Evolutionary conservation across 2,113 vertebrate genomes (phyloP).

Genomic region (Echinops telfairi): DNA sequence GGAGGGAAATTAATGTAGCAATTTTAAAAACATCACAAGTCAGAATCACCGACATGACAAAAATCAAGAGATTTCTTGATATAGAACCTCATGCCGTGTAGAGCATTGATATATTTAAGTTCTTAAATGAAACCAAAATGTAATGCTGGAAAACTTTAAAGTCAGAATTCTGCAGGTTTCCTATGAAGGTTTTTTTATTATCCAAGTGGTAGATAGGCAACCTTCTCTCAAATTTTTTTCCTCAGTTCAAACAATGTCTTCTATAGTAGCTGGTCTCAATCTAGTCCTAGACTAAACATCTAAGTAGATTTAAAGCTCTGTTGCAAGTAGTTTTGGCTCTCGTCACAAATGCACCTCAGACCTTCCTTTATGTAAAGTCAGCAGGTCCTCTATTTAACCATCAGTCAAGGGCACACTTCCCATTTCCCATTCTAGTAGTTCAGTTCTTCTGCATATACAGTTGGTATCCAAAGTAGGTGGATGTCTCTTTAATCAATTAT

Average conservation of each 20-base stretch:
- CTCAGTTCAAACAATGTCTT: slow-evolving; percentile 37
- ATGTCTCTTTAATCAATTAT: background rate
- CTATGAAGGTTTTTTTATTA: slow-evolving; percentile 40
- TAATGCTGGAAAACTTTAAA: slow-evolving; percentile 47
- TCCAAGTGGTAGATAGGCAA: slow-evolving; percentile 6
- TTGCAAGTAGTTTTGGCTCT: background rate
- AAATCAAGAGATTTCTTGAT: slow-evolving; percentile 35
- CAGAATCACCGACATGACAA: slow-evolving; percentile 1
- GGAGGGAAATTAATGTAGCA: background rate
- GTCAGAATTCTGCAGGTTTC: slow-evolving; percentile 40
- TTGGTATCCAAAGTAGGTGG: background rate
- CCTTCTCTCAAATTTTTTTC: background rate
- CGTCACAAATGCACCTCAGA: background rate
- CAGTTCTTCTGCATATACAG: background rate
- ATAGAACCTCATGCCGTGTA: background rate
- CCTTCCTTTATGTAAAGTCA: background rate
- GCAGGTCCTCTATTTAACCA: background rate
- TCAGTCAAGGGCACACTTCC: background rate
- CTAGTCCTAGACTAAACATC: slow-evolving; percentile 1
- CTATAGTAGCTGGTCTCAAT: background rate
- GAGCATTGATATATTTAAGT: slow-evolving; percentile 1
- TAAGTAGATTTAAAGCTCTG: background rate
- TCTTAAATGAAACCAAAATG: slow-evolving; percentile 42
- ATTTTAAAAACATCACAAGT: background rate
- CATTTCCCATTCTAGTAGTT: background rate